Conservation (phyloP, 2,888 invertebrate species). For the Tetranychus piercei region DNA sequence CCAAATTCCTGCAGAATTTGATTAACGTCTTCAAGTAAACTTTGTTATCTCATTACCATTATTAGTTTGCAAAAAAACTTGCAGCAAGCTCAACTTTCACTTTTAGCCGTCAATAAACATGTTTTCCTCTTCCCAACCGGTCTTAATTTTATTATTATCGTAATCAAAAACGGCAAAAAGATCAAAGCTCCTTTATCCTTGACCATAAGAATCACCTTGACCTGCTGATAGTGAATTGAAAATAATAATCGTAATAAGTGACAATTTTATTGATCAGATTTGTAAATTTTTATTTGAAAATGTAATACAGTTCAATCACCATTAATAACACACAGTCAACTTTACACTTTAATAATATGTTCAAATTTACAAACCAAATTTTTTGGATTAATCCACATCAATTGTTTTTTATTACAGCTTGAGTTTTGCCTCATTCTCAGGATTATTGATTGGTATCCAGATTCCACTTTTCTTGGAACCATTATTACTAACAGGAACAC, state of each 20-base stretch:
- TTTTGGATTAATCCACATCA: too few species aligned
- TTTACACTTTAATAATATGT: too few species aligned
- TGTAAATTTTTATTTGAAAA: too few species aligned
- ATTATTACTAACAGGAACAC: conserved; percentile 50
- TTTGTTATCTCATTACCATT: too few species aligned
- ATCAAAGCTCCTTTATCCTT: neutral
- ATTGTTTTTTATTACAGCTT: neutral
- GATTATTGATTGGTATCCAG: conserved; percentile 18
- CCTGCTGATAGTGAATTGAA: neutral
- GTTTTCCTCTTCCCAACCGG: neutral
- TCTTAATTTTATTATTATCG: neutral
- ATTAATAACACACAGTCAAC: too few species aligned
- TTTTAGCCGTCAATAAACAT: neutral
- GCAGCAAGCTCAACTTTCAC: neutral
- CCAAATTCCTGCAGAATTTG: too few species aligned
- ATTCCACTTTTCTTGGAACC: conserved; percentile 32
- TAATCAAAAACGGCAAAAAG: neutral
- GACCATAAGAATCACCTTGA: neutral
- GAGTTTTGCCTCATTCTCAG: conserved; percentile 13
- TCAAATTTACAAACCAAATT: too few species aligned
- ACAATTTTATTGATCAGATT: neutral
- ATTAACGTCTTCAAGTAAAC: too few species aligned
- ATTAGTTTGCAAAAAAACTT: too few species aligned
- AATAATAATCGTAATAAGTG: neutral
- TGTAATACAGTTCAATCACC: too few species aligned